A percentile compares a stretch with the other conserved stretches of the same genome.
These are phyloP conservation scores for Lamprotornis superbus DNA, from an alignment of 2,113 vertebrate genomes.

Conservation along the genomic window DNA sequence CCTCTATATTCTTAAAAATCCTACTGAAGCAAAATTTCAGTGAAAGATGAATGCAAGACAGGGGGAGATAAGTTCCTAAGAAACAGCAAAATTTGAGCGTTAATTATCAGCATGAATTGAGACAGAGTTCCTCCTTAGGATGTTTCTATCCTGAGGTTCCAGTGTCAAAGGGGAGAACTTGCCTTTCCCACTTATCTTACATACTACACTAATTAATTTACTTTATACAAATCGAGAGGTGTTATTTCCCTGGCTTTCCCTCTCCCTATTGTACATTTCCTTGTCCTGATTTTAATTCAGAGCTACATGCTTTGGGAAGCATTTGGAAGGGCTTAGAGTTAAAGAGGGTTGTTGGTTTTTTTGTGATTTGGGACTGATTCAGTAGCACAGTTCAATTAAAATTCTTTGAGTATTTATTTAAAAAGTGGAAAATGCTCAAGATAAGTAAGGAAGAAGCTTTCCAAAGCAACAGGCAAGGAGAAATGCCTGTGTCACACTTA, in stretches of 20 bases:
- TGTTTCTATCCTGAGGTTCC: neutral
- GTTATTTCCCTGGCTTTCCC: neutral
- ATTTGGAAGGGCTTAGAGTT: neutral
- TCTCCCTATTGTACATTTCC: neutral
- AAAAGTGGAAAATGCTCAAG: neutral
- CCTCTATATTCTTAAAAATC: conserved; percentile 30
- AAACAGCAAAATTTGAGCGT: conserved; percentile 25
- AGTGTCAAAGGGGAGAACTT: conserved; percentile 5
- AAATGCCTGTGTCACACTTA: neutral
- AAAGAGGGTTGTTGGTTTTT: neutral
- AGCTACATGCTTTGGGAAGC: neutral
- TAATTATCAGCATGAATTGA: conserved; percentile 41
- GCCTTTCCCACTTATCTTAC: neutral
- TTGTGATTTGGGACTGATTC: neutral
- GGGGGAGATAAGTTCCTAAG: conserved; percentile 37
- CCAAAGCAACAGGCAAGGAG: neutral
- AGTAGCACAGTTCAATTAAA: neutral
- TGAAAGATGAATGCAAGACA: conserved; percentile 51
- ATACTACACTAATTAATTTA: neutral
- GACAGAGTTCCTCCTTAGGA: conserved; percentile 13
- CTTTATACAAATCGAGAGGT: neutral
- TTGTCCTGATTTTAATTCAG: neutral
- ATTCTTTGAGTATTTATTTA: neutral
- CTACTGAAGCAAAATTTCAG: conserved; percentile 33
- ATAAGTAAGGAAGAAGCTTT: neutral